A percentile compares a stretch with the other conserved stretches of the same genome.
Conservation (phyloP, 2,113 vertebrate species). For the Tamias sibiricus region DNA sequence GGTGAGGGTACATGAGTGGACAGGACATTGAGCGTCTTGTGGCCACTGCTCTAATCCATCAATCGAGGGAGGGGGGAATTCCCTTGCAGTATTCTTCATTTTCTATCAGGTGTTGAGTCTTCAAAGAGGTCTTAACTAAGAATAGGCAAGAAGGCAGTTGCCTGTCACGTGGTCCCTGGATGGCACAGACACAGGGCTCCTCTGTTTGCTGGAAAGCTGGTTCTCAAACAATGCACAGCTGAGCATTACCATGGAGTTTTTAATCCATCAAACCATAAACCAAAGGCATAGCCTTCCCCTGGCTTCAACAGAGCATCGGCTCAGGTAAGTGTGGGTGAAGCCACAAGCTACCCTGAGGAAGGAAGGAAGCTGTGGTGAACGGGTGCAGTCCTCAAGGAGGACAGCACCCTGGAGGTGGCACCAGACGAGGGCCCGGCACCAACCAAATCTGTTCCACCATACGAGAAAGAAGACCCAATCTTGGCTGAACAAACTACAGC, state of each 20-base stretch:
- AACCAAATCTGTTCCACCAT: background rate
- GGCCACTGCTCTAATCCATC: background rate
- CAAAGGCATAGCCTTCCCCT: background rate
- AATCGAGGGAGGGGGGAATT: background rate
- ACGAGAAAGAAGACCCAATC: background rate
- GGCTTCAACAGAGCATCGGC: background rate
- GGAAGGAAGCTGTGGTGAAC: background rate
- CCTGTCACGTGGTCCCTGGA: background rate
- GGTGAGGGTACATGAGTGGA: background rate
- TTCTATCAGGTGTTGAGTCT: background rate
- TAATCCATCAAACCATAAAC: background rate
- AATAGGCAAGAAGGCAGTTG: background rate
- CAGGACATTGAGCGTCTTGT: background rate
- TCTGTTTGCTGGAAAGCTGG: background rate
- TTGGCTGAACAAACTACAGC: background rate
- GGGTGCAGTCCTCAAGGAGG: background rate
- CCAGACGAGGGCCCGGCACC: background rate
- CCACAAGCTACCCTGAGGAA: background rate
- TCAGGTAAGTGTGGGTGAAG: background rate
- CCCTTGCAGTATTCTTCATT: background rate
- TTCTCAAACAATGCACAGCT: background rate
- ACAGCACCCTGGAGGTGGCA: background rate
- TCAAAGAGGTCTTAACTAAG: background rate
- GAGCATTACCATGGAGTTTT: background rate
- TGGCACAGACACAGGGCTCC: too few relatives aligned